These are phyloP conservation scores for Dromiciops gliroides DNA, from an alignment of 2,113 vertebrate species.

Conservation along the genomic window DNA sequence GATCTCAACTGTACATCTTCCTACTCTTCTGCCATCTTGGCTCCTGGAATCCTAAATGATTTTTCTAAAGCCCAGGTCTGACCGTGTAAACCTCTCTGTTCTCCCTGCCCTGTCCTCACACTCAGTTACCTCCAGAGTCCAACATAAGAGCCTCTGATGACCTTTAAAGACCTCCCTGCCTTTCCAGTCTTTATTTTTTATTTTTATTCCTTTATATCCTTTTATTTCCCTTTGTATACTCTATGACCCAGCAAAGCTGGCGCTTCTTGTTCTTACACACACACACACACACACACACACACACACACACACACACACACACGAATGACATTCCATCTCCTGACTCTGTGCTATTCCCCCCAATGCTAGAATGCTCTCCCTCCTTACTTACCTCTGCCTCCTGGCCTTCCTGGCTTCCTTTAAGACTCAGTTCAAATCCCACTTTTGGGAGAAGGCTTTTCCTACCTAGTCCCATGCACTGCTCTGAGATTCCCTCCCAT, in stretches of 20 bases:
- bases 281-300: too few relatives aligned
- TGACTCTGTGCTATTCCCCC: background rate
- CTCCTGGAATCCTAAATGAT: background rate
- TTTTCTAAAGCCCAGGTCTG: background rate
- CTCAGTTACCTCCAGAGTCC: background rate
- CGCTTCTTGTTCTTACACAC: background rate
- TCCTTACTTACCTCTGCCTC: too few relatives aligned
- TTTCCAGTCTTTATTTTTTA: too few relatives aligned
- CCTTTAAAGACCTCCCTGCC: background rate
- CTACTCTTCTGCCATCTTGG: background rate
- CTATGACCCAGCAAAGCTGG: background rate
- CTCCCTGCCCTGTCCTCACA: background rate
- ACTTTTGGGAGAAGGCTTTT: too few relatives aligned
- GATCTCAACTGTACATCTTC: background rate
- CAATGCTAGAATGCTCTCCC: background rate
- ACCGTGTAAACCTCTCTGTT: background rate
- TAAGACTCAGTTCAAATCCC: too few relatives aligned
- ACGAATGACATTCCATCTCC: background rate
- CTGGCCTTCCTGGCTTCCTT: too few relatives aligned
- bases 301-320: too few relatives aligned
- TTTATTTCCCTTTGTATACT: background rate
- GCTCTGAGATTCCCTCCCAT: too few relatives aligned
- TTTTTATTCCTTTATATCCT: background rate
- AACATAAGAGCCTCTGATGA: background rate
- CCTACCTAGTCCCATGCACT: too few relatives aligned